phyloP scores from a whole-genome alignment of 2,797 vertebrate genomes.

The Micrastur ruficollis region DNA sequence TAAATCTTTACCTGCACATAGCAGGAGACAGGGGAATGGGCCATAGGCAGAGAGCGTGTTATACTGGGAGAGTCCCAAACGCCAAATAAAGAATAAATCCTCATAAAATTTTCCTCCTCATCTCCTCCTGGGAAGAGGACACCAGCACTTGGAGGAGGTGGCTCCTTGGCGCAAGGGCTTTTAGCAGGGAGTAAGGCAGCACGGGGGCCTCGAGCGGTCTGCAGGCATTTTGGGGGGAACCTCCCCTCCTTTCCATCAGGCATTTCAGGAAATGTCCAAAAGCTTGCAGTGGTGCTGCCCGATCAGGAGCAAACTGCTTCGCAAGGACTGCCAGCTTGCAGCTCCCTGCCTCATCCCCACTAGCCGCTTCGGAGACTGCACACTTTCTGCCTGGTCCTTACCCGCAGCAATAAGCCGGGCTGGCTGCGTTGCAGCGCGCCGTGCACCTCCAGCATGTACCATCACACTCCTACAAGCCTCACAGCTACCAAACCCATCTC shows the following conservation, averaged over 20 bases:
- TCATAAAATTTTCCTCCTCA: neutral
- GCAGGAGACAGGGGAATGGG: neutral
- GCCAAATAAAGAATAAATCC: neutral
- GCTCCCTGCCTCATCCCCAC: neutral
- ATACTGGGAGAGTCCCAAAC: neutral
- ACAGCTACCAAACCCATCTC: neutral
- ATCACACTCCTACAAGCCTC: neutral
- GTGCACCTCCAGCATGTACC: neutral
- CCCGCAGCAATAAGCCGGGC: neutral
- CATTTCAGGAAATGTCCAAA: neutral
- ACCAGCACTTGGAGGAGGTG: neutral
- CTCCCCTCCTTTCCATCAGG: neutral
- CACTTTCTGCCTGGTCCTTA: neutral
- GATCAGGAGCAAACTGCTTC: neutral
- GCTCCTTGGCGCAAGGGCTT: neutral
- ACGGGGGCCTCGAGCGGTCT: neutral
- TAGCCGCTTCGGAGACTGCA: rapidly evolving
- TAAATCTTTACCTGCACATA: conserved; percentile 25
- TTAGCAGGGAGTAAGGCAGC: neutral
- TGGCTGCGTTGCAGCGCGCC: neutral
- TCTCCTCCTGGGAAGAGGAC: neutral
- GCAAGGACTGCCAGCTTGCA: neutral
- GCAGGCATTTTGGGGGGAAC: rapidly evolving
- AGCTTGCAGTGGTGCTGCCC: neutral
- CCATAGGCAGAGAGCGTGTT: neutral